Evolutionary conservation across 2,888 invertebrate genomes (phyloP), one percentile per base, ranked within the genome.

Genomic region (Eilema sororculum): DNA sequence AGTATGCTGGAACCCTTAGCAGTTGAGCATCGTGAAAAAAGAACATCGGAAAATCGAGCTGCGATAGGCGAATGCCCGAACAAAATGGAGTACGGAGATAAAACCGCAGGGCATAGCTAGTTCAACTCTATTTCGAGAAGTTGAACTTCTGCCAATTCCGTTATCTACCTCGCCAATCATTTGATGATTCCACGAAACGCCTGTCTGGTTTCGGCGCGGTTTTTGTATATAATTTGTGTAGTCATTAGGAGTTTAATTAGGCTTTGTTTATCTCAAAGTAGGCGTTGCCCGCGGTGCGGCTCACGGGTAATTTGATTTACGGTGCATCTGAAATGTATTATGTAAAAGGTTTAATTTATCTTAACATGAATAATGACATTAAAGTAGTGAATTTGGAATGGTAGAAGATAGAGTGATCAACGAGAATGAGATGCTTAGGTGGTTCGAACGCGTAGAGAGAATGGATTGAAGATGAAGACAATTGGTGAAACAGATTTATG

Each of bases 191-290:
- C 41, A 30, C 67, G 82, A 81, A 82, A 24, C 67, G 22, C n/a
- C 28, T 58, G 70, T 62, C 74, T 71, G 72, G 61, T 75, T 68
- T 61, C 64, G 58, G n/a, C 61, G 28, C 57, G 28, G 72, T 76
- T 79, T 82, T 82, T 80, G 78, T 77, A 16, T 60, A 69, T 58
- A 81, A 71, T 78, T 61, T 66, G 68, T 69, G 25, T 20, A 65
- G 69, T 73, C 76, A 79, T 81, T 80, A 76, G 71, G 33, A 16
- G 57, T 46, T 73, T 78, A 78, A 81, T 81, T 76, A 76, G 59
- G 37, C 67, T 72, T 75, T 74, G 74, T 76, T 79, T 78, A 67
- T 67, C 37, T 41, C 57, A 62, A 57, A 67, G 68, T 74, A 69
- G 68, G 52, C 52, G 59, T 57, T 6, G 66, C 71, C 61, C 60